A percentile compares a stretch with the other conserved stretches of the same genome.
phyloP scores from a whole-genome alignment of 37 sponge, comb jelly and placozoan species.

The Bolinopsis microptera region DNA sequence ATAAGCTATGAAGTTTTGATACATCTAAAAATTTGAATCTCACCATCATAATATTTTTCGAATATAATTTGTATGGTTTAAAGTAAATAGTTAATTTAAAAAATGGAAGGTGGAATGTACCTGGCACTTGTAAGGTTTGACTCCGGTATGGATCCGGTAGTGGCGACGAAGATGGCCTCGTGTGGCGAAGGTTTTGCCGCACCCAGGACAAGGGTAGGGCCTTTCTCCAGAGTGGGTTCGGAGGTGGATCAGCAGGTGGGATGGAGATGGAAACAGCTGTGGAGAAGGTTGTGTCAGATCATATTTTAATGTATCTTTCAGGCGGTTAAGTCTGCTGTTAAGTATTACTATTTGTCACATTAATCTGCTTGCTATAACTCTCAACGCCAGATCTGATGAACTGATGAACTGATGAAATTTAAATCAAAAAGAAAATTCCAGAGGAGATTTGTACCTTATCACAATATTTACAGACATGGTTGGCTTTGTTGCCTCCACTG shows the following conservation, averaged over 20 bases:
- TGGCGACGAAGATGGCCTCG: conserved; percentile 52
- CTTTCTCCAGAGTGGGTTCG: conserved; percentile 56
- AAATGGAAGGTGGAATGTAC: too few species aligned
- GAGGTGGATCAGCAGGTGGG: conserved; percentile 61
- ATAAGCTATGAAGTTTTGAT: too few species aligned
- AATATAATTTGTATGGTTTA: too few species aligned
- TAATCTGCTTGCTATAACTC: too few species aligned
- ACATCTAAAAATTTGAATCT: too few species aligned
- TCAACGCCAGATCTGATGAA: too few species aligned
- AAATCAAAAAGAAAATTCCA: too few species aligned
- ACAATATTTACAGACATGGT: conserved; percentile 62
- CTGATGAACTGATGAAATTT: too few species aligned
- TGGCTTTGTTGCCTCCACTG: background rate
- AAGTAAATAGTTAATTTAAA: too few species aligned
- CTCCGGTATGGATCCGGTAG: conserved; percentile 63
- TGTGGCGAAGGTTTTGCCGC: conserved; percentile 57
- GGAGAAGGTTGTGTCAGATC: background rate
- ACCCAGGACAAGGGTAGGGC: conserved; percentile 56
- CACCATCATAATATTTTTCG: too few species aligned
- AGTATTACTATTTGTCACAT: too few species aligned
- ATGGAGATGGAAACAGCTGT: conserved; percentile 53
- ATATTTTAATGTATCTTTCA: background rate
- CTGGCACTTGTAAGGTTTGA: conserved; percentile 65
- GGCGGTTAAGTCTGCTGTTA: background rate
- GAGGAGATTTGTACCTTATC: conserved; percentile 40